Evolutionary conservation across 2,797 vertebrate genomes (phyloP).

Genomic region (Rousettus madagascariensis): DNA sequence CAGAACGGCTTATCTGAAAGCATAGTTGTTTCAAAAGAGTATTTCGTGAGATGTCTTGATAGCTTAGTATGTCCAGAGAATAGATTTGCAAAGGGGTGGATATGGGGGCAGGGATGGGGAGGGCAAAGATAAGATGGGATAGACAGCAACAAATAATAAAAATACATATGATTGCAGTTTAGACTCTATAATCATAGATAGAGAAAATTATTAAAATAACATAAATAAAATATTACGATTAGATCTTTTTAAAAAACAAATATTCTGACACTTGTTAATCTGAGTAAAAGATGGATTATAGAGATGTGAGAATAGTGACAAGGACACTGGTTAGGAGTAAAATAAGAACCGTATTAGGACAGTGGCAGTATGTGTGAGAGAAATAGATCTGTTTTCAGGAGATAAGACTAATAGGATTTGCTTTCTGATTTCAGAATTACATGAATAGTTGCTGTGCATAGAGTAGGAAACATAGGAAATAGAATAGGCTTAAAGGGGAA

Average conservation of each 20-base stretch:
- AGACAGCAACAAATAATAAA: neutral
- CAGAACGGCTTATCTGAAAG: neutral
- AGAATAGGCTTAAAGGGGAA: neutral
- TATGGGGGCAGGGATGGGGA: too few species aligned
- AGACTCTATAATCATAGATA: neutral
- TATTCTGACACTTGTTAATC: slow-evolving; percentile 12
- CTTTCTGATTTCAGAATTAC: neutral
- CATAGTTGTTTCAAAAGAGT: neutral
- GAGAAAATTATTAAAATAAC: neutral
- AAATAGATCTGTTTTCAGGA: neutral
- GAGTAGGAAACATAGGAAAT: neutral
- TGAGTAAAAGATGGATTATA: neutral
- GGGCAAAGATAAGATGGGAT: neutral
- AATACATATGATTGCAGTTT: neutral
- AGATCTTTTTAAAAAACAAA: slow-evolving; percentile 21
- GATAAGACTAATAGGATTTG: neutral
- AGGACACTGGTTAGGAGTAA: neutral
- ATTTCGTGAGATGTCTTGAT: neutral
- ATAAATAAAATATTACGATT: slow-evolving; percentile 20
- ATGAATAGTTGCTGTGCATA: neutral
- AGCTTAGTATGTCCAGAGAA: neutral
- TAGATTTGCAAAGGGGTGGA: neutral
- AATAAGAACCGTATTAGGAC: neutral
- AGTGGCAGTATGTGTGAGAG: neutral
- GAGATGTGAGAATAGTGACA: slow-evolving; percentile 6